These are phyloP conservation scores for Mirounga angustirostris DNA, from an alignment of 2,113 vertebrate species.

Conservation along the genomic window DNA sequence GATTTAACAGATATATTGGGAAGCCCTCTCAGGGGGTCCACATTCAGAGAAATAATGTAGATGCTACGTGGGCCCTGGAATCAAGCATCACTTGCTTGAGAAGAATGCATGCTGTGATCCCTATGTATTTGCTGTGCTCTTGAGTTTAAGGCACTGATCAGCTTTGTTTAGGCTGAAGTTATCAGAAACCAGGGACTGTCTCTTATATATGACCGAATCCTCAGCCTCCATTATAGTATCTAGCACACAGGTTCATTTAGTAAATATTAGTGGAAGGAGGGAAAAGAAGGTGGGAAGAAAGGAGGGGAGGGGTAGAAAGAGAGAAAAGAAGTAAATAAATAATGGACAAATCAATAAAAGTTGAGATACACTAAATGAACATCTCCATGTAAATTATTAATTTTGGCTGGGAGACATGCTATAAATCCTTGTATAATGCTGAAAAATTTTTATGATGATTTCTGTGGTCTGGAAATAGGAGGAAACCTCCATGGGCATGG, in stretches of 20 bases:
- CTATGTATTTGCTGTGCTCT: not conserved
- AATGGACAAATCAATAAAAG: not conserved
- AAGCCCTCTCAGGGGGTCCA: not conserved
- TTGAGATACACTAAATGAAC: not conserved
- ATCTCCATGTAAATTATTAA: not conserved
- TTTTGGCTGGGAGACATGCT: not conserved
- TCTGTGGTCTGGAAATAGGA: not conserved
- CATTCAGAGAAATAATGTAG: not conserved
- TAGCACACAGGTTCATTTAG: not conserved
- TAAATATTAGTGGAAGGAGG: not conserved
- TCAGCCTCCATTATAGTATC: not conserved
- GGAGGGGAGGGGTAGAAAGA: fast-evolving
- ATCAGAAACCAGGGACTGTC: not conserved
- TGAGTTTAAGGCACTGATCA: not conserved
- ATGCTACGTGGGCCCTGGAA: not conserved
- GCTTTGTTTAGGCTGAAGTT: not conserved
- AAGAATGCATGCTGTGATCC: not conserved
- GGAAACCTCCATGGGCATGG: not conserved
- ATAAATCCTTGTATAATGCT: not conserved
- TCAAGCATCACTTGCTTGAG: not conserved
- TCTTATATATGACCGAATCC: not conserved
- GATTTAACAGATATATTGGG: not conserved
- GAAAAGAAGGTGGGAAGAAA: not conserved
- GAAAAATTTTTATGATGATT: not conserved
- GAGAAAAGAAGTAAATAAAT: not conserved